These are phyloP conservation scores for Ctenosaura bakeri DNA, from an alignment of 2,797 vertebrate species.

Conservation along the genomic window DNA sequence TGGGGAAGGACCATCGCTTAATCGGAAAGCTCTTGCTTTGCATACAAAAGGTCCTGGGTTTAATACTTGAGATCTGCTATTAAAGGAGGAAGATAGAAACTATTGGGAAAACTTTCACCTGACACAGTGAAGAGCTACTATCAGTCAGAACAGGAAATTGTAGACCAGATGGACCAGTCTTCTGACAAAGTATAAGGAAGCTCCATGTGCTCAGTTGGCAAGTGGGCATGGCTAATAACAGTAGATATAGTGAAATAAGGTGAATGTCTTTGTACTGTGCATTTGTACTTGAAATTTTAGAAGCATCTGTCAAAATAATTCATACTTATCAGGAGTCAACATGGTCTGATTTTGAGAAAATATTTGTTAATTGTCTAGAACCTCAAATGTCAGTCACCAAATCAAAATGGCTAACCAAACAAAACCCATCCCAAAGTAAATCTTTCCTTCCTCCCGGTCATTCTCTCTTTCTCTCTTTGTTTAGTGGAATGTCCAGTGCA, in stretches of 20 bases:
- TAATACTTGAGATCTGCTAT: neutral
- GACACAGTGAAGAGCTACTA: neutral
- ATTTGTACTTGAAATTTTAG: neutral
- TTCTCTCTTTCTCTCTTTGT: neutral
- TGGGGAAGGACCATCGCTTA: too few relatives aligned
- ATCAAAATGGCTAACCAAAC: slow-evolving; percentile 9
- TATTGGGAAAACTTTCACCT: neutral
- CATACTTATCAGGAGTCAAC: neutral
- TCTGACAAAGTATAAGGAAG: neutral
- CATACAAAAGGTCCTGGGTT: too few relatives aligned
- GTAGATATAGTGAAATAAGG: neutral
- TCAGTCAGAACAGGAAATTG: too few relatives aligned
- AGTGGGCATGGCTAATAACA: neutral
- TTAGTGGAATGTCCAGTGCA: neutral
- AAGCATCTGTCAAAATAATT: neutral
- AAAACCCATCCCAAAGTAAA: neutral
- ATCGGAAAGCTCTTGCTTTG: neutral
- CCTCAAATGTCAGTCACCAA: neutral
- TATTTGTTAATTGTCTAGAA: neutral
- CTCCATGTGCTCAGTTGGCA: neutral
- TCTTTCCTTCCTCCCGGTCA: too few relatives aligned
- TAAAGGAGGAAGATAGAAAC: neutral
- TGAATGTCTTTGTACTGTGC: neutral
- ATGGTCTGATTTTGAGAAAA: neutral
- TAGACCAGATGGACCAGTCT: too few relatives aligned